A percentile compares a stretch with the other conserved stretches of the same genome.
These are phyloP conservation scores for Onychostoma macrolepis DNA, from an alignment of 2,113 vertebrate genomes.

Conservation along the genomic window DNA sequence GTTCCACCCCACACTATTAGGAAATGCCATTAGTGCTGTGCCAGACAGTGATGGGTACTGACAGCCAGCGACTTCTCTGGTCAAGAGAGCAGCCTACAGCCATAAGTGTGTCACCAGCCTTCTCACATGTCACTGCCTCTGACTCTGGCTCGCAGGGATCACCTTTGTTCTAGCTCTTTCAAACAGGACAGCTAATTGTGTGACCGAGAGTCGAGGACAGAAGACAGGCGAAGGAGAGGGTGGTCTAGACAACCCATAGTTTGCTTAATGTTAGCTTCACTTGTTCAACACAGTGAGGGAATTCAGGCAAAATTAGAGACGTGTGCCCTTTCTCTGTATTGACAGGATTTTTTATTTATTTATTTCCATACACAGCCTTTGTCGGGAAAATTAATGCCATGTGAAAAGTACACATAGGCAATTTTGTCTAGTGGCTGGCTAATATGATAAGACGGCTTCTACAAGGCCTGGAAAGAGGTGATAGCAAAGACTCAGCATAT, in stretches of 20 bases:
- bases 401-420: conserved; percentile 70
- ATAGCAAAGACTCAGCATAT: conserved; percentile 75
- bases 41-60: conserved; percentile 77
- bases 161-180: conserved; percentile 75
- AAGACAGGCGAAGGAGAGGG: not conserved
- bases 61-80: conserved; percentile 74
- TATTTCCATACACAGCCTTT: conserved; percentile 69
- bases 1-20: conserved; percentile 73
- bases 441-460: conserved; percentile 71
- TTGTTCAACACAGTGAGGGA: conserved; percentile 70
- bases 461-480: conserved; percentile 71
- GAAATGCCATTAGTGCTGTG: conserved; percentile 76
- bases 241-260: not conserved
- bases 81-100: conserved; percentile 72
- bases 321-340: conserved; percentile 54
- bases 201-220: conserved; percentile 44
- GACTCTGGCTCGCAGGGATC: conserved; percentile 58
- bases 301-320: conserved; percentile 52
- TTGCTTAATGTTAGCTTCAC: conserved; percentile 60
- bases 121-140: conserved; percentile 30
- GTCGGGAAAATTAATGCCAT: conserved; percentile 73
- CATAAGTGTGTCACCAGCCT: conserved; percentile 69
- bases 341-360: conserved; percentile 70
- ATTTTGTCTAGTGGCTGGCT: conserved; percentile 64
- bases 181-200: conserved; percentile 71